Base-by-base conservation (phyloP, 2,888 invertebrate species). In the Eudemis profundana region DNA sequence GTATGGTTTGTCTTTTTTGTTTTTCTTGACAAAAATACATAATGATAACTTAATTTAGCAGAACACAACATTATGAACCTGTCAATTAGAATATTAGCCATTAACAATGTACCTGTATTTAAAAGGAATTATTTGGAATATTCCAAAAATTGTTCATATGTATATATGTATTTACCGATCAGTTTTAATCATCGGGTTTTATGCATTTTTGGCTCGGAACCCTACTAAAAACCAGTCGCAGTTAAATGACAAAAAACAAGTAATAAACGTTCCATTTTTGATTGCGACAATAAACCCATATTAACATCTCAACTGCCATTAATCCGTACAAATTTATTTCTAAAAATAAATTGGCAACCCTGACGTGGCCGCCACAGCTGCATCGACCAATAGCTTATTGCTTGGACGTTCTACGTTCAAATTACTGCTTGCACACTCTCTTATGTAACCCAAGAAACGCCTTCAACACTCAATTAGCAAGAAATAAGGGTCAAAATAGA, bases 311-410 rank as follows among this genome's bases (percentile, higher is more conserved):
- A 73, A 72, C 76, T 73, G 74, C 75, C 71, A 84, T 83, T 88
- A 88, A 88, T 87, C 86, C 81, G 76, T 79, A 84, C 83, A 85
- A 84, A 87, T 87, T 83, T 80, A 78, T 78, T 78, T 82, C 88
- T 86, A 86, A 84, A 89, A 84, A 89, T 89, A 90, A 81, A 74
- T 84, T 88, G 87, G 83, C 89, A 90, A 78, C 90, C 90, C 89
- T 90, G 81, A 74, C 65, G 59, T 74, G 76, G 77, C 77, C 77
- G 69, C 72, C 82, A 84, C 90, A 90, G 90, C 90, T 90, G 90
- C 87, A 84, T 70, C 77, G 73, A 71, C 84, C 84, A 84, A 87
- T 89, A 89, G 84, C 87, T 86, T 88, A 87, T 86, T 83, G 83
- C 86, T 85, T 79, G 85, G 83, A 84, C 84, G 78, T 79, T 80